Base-by-base conservation (phyloP, 1,140 invertebrate species). In the Pygmarrhopalites habei region DNA sequence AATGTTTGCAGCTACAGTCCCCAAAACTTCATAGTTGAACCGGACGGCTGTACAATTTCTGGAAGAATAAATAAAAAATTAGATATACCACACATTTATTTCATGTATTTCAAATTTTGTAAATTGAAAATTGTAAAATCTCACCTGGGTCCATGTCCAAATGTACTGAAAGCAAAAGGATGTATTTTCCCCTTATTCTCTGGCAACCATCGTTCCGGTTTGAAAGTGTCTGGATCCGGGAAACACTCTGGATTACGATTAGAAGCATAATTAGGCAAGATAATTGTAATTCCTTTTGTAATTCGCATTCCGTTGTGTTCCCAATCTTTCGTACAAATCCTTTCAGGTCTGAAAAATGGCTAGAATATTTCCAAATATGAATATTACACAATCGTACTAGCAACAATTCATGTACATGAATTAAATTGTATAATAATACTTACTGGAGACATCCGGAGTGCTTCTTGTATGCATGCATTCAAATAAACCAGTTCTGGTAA, bases 141-240 rank as follows among this genome's bases (percentile, higher is more conserved):
- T n/a, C n/a, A n/a, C n/a, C 81, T 70, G 1, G 78, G 75, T 28
- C 82, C 82, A 35, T 76, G 78, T n/a, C 80, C 81, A 72, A 83
- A 83, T 3, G 81, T 79, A 43, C 81, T 61, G 65, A 78, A 81
- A 7, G 74, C 73, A 64, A 68, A 75, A 0, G 75, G 74, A 46
- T 74, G 60, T 52, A 81, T 77, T 10, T 77, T 74, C 4, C 75
- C 69, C 43, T 75, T 76, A 59, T 80, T 78, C 25, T 79, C 75
- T 2, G 77, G 75, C 25, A 74, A 65, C 62, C 81, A 83, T 10
- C 82, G 63, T 55, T 81, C 79, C 0, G 86, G 86, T 66, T 80
- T 74, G 57, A 82, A 83, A 60, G 72, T 71, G 17, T 78, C 73
- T 1, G 82, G 82, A 17, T 83, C 71, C 0, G 78, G 76, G 65